Evolutionary conservation across 2,113 vertebrate genomes (phyloP).

Genomic region (Spea bombifrons): DNA sequence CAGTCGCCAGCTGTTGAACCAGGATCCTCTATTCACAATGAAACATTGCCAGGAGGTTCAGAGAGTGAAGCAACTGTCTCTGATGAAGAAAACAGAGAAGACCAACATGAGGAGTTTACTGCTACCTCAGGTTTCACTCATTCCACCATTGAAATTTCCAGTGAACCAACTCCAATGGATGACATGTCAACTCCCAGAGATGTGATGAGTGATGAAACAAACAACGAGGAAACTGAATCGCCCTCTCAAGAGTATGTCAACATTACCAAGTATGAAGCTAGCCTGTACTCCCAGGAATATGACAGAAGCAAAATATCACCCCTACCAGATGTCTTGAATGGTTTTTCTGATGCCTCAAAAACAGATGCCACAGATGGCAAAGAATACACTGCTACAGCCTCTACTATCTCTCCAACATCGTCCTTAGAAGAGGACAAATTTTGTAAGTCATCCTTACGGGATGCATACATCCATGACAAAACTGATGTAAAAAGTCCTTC

Average conservation of each 20-base stretch:
- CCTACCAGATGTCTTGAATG: conserved; percentile 68
- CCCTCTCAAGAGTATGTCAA: conserved; percentile 79
- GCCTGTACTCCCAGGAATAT: conserved; percentile 68
- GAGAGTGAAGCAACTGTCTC: conserved; percentile 83
- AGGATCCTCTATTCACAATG: conserved; percentile 80
- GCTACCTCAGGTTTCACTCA: conserved; percentile 84
- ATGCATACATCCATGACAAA: conserved; percentile 57
- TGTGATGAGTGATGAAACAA: conserved; percentile 85
- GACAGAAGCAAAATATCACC: conserved; percentile 68
- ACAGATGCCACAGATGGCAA: conserved; percentile 86
- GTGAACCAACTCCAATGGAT: conserved; percentile 90
- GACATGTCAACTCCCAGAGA: conserved; percentile 90
- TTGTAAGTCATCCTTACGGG: conserved; percentile 66
- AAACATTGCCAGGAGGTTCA: conserved; percentile 77
- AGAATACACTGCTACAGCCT: conserved; percentile 84
- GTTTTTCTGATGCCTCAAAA: conserved; percentile 75
- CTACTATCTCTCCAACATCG: conserved; percentile 88
- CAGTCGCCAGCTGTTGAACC: conserved; percentile 74
- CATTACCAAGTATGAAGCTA: conserved; percentile 70
- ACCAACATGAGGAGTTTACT: conserved; percentile 82
- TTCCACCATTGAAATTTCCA: conserved; percentile 91
- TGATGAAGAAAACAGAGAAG: conserved; percentile 86
- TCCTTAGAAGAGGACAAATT: conserved; percentile 87
- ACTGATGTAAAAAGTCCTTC: conserved; percentile 52
- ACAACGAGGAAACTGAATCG: conserved; percentile 84